These are phyloP conservation scores for Sebastes wilsoni DNA, from an alignment of 2,797 vertebrate species.

Conservation along the genomic window DNA sequence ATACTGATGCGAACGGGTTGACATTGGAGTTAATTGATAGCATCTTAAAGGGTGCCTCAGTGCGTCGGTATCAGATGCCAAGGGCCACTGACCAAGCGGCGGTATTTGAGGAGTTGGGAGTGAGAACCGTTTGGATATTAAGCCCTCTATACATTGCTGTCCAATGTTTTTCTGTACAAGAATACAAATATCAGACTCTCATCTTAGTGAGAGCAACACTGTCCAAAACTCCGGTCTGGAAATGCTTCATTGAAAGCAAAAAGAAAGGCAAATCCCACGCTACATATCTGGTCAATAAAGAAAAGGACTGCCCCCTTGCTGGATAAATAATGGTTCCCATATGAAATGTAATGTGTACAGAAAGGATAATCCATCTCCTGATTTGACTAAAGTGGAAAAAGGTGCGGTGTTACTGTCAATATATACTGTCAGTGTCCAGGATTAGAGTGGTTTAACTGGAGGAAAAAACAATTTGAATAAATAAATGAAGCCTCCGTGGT, in stretches of 20 bases:
- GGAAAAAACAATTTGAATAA: conserved; percentile 40
- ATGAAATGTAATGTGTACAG: background rate
- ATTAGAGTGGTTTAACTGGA: conserved; percentile 9
- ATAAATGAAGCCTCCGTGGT: conserved; percentile 36
- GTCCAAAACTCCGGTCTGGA: background rate
- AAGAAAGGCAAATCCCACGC: background rate
- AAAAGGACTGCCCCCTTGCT: background rate
- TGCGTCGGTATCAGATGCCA: background rate
- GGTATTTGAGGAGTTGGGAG: background rate
- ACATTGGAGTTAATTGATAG: background rate
- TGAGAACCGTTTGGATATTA: background rate
- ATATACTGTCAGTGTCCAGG: conserved; percentile 15
- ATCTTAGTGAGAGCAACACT: background rate
- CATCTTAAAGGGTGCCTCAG: background rate
- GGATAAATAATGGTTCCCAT: background rate
- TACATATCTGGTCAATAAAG: background rate
- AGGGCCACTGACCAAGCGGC: background rate
- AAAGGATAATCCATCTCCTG: background rate
- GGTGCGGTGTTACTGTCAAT: background rate
- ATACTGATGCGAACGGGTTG: background rate
- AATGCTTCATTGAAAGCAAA: background rate
- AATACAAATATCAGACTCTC: background rate
- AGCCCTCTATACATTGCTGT: background rate
- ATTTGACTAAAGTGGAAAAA: background rate
- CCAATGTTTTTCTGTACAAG: background rate